Percentiles rank a stretch among this genome's conserved stretches.
phyloP scores from a whole-genome alignment of 2,888 invertebrate species.

The Lithophane leautieri region DNA sequence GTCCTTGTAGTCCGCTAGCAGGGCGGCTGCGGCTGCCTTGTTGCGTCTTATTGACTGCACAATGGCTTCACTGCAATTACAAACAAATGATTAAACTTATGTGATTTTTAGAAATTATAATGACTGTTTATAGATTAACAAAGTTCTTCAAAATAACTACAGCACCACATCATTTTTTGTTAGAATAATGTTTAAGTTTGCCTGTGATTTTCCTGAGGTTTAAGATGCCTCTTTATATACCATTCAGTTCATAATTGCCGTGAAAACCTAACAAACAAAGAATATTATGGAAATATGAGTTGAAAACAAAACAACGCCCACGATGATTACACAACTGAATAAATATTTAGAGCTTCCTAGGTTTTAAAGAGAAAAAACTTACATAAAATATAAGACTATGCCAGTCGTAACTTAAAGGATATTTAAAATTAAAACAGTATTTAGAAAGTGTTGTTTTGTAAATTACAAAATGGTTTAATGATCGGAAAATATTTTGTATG shows the following conservation, averaged over 20 bases:
- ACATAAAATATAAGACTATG: not conserved
- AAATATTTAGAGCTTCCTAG: not conserved
- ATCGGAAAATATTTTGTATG: not conserved
- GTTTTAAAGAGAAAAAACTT: slow-evolving; percentile 11
- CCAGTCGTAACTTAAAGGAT: slow-evolving; percentile 21
- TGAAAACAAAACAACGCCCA: slow-evolving; percentile 2
- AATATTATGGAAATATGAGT: not conserved
- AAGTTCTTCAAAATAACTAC: not conserved
- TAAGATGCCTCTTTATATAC: not conserved
- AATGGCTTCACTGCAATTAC: slow-evolving; percentile 91
- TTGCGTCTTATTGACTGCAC: slow-evolving; percentile 92
- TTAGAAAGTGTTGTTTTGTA: slow-evolving; percentile 36
- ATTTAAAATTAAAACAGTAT: slow-evolving; percentile 27
- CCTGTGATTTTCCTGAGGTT: not conserved
- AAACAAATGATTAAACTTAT: not conserved
- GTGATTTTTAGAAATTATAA: not conserved
- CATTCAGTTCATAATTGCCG: not conserved
- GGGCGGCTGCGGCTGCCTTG: slow-evolving; percentile 92
- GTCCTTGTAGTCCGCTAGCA: slow-evolving; percentile 93
- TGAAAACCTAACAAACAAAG: not conserved
- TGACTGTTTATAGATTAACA: not conserved
- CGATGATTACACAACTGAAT: slow-evolving; percentile 10
- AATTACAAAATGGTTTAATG: slow-evolving; percentile 11
- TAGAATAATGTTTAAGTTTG: not conserved
- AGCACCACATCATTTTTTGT: not conserved